A percentile compares a stretch with the other conserved stretches of the same genome.
Conservation (phyloP, 2,888 invertebrate genomes). For the Caradrina clavipalpis region DNA sequence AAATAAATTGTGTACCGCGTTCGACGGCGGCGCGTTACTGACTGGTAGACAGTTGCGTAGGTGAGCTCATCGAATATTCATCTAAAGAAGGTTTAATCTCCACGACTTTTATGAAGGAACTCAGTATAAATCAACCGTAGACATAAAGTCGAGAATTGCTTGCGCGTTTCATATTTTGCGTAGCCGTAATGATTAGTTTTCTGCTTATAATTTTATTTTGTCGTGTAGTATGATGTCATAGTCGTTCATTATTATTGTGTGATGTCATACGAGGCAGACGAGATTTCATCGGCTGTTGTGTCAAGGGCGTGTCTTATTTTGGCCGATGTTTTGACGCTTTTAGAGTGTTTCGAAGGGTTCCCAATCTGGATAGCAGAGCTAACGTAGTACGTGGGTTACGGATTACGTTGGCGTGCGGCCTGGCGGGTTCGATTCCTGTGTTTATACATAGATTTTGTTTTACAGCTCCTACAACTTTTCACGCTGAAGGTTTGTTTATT, state of each 20-base stretch:
- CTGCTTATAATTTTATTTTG: constrained; percentile 24
- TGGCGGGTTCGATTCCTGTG: not conserved
- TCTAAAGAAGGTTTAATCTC: constrained; percentile 31
- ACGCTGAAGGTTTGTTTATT: not conserved
- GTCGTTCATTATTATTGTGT: constrained; percentile 42
- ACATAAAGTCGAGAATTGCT: constrained; percentile 1
- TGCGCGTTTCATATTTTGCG: not conserved
- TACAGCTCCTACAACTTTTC: not conserved
- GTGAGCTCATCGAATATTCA: constrained; percentile 18
- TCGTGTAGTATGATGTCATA: constrained; percentile 53
- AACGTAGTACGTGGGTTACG: not conserved
- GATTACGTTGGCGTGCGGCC: not conserved
- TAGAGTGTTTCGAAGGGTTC: constrained; percentile 7
- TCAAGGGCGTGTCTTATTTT: constrained; percentile 58
- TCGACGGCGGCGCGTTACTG: constrained; percentile 23
- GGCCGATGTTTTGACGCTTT: constrained; percentile 28
- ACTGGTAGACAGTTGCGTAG: constrained; percentile 42
- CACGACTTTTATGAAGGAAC: not conserved
- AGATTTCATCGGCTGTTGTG: constrained; percentile 51
- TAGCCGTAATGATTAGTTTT: constrained; percentile 2
- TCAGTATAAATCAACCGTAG: not conserved
- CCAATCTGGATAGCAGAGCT: not conserved
- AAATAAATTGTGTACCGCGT: constrained; percentile 15
- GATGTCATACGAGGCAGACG: constrained; percentile 59
- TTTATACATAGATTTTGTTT: not conserved